These are phyloP conservation scores for Cryptocheilus praepositus DNA, from an alignment of 2,888 invertebrate genomes.

Conservation along the genomic window DNA sequence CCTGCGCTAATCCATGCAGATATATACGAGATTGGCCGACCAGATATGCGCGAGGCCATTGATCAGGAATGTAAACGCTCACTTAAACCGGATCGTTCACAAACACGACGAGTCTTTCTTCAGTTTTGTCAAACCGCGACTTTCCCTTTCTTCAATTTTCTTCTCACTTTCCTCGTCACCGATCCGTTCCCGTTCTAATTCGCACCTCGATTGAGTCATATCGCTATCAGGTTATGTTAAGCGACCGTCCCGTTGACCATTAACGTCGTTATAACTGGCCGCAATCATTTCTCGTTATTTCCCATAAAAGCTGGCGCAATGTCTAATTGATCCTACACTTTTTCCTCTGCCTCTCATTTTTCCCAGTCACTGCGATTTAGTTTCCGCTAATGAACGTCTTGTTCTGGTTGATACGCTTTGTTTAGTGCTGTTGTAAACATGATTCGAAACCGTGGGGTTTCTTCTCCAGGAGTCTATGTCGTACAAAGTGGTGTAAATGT, in stretches of 20 bases:
- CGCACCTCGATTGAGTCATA: conserved; percentile 45
- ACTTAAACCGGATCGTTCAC: conserved; percentile 4
- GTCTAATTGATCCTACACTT: conserved; percentile 7
- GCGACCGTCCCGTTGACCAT: conserved; percentile 9
- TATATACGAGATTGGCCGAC: conserved; percentile 45
- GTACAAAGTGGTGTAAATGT: no score
- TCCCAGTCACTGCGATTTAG: no score
- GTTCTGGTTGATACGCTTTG: no score
- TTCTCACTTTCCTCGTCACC: conserved; percentile 6
- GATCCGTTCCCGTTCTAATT: conserved; percentile 20
- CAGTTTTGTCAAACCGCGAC: conserved; percentile 31
- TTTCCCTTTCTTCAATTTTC: conserved; percentile 24
- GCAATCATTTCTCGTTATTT: no score
- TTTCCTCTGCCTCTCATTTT: neutral
- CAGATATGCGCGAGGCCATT: conserved; percentile 38
- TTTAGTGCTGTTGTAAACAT: no score
- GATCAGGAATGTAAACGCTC: conserved; percentile 31
- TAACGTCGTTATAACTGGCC: conserved; percentile 22
- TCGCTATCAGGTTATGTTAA: conserved; percentile 49
- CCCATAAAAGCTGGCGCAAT: no score
- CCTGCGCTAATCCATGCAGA: conserved; percentile 38
- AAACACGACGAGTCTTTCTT: conserved; percentile 13
- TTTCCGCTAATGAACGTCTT: no score
- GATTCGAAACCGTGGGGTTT: no score
- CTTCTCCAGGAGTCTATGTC: no score